Base-by-base conservation (phyloP, 2,113 vertebrate genomes). In the Scomber japonicus region DNA sequence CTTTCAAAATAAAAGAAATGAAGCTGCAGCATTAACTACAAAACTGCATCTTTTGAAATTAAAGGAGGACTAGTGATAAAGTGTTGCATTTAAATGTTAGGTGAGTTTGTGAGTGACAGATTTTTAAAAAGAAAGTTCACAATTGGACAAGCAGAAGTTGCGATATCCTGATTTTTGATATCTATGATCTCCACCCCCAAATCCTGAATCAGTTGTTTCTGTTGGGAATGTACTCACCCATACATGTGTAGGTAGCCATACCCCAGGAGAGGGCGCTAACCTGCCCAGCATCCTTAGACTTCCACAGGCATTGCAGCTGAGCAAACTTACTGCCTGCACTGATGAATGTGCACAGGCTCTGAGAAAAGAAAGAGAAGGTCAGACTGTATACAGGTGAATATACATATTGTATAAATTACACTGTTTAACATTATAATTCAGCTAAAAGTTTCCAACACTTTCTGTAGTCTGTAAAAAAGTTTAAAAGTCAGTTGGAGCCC, bases 271-370 rank as follows among this genome's bases (percentile, higher is more conserved):
- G 91, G 14, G 96, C 92, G 2, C 97, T 99, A 12, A 95, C 94
- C 50, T 97, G 95, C 1, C 95, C 94, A 0, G 97, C 88, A 49
- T 99, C 96, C 57, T 89, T 94, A 0, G 94, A 93, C 84, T 89
- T 89, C 98, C 97, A 98, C 84, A 99, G 91, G 17, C 91, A 96
- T 64, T 90, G 96, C 64, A 99, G 96, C 89, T 99, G 98, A 1
- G 93, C 95, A 55, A 97, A 84, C 85, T 98, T 99, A 85, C 98
- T 99, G 81, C 95, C 93, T 0, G 94, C 97, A 11, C 98, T 97
- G 89, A 98, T 94, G 15, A 97, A 75, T 0, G 96, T 98, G 85
- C 97, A 97, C 16, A 97, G 56, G 73, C 97, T 97, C 98, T 99
- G 75, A 56, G 31, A 16, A 50, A 50, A 15, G 19, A 61, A 48